A percentile compares a stretch with the other conserved stretches of the same genome.
Conservation (phyloP, 2,797 vertebrate species). For the Furcifer pardalis region DNA sequence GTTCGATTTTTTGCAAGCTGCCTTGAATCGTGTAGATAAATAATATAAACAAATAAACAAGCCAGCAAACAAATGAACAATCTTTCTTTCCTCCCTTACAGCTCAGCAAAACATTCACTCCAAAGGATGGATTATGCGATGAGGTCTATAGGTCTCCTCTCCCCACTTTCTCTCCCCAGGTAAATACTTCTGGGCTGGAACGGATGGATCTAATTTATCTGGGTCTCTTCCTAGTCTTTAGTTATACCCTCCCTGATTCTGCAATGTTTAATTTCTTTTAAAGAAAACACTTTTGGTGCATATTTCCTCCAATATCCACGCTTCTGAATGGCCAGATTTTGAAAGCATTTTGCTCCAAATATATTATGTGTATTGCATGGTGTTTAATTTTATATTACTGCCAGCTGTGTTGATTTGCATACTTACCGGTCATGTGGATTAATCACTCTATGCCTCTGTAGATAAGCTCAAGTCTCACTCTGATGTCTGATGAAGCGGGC, state of each 20-base stretch:
- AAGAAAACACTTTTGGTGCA: background rate
- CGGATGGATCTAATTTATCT: background rate
- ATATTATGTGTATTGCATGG: too few relatives aligned
- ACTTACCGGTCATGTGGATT: too few relatives aligned
- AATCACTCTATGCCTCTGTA: too few relatives aligned
- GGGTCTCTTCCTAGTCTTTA: background rate
- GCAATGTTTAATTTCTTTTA: background rate
- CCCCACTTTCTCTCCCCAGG: constrained; percentile 86
- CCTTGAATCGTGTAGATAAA: too few relatives aligned
- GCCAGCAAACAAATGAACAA: too few relatives aligned
- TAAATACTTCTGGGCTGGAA: constrained; percentile 72
- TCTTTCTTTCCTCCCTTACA: background rate
- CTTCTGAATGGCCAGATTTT: background rate
- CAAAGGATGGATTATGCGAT: constrained; percentile 89
- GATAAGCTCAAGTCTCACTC: too few relatives aligned
- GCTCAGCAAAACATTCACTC: background rate
- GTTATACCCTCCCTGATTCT: background rate
- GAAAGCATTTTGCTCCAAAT: background rate
- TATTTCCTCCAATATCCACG: background rate
- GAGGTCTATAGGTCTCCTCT: constrained; percentile 87
- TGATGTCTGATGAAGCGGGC: too few relatives aligned
- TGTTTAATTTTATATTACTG: too few relatives aligned
- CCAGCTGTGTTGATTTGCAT: too few relatives aligned
- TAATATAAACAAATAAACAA: too few relatives aligned
- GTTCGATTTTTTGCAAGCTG: too few relatives aligned